Percentiles rank a stretch among this genome's conserved stretches.
Conservation (phyloP, 2,888 invertebrate species). For the Blastobasis lacticolella region DNA sequence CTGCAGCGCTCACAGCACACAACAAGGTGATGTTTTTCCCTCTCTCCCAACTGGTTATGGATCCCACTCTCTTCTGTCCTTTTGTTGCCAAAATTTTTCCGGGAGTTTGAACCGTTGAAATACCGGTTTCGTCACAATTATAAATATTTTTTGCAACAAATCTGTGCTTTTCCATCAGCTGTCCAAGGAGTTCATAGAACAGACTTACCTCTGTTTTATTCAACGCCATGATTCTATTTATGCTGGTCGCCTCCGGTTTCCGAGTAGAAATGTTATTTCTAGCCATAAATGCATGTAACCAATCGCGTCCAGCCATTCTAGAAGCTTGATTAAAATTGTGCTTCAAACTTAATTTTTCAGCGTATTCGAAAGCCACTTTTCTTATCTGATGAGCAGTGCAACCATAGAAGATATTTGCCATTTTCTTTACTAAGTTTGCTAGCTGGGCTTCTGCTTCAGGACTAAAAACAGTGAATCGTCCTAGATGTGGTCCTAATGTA, state of each 20-base stretch:
- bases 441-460: too few relatives aligned
- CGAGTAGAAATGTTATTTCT: constrained; percentile 18
- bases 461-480: too few relatives aligned
- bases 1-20: constrained; percentile 3
- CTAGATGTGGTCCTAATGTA: too few relatives aligned
- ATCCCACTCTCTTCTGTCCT: constrained; percentile 44
- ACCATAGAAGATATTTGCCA: constrained; percentile 23
- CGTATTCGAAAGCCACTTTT: constrained; percentile 18
- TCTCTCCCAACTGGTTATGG: constrained; percentile 40
- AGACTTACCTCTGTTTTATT: constrained; percentile 23
- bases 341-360: constrained; percentile 12
- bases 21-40: constrained; percentile 35
- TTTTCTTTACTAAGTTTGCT: constrained; percentile 14
- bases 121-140: constrained; percentile 50
- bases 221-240: constrained; percentile 24
- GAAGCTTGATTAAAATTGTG: constrained; percentile 13
- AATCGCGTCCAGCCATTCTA: constrained; percentile 9
- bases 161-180: constrained; percentile 21
- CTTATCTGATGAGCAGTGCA: constrained; percentile 19
- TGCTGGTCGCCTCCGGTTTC: constrained; percentile 25
- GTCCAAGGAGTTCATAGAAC: constrained; percentile 20
- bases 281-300: constrained; percentile 15
- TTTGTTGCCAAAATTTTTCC: constrained; percentile 39
- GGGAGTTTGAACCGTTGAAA: constrained; percentile 40
- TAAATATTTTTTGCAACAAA: constrained; percentile 29